Evolutionary conservation across 2,797 vertebrate species (phyloP).

Genomic region (Diplodus puntazzo): DNA sequence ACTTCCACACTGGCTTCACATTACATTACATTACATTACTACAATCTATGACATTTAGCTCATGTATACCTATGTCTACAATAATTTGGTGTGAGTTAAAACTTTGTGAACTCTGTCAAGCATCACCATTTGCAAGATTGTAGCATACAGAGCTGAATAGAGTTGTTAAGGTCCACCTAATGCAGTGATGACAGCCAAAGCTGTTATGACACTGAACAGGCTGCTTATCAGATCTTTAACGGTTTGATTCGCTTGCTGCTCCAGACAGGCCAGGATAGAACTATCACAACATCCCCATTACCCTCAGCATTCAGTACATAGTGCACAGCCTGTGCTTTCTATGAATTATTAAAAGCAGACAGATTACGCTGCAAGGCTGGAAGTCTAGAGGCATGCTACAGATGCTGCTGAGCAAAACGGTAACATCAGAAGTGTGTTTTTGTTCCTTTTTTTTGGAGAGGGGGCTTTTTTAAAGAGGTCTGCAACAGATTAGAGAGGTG

Average conservation of each 20-base stretch:
- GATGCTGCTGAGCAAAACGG: constrained; percentile 78
- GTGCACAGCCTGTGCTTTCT: constrained; percentile 75
- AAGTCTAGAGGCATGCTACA: constrained; percentile 77
- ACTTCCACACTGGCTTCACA: too few species aligned
- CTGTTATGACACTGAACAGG: constrained; percentile 71
- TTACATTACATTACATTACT: too few species aligned
- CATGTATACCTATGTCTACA: constrained; percentile 1
- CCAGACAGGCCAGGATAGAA: constrained; percentile 82
- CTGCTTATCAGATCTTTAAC: constrained; percentile 76
- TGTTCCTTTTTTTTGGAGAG: constrained; percentile 49
- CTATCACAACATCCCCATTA: constrained; percentile 83
- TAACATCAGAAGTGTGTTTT: constrained; percentile 72
- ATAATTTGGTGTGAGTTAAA: constrained; percentile 31
- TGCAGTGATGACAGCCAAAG: constrained; percentile 74
- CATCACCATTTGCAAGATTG: constrained; percentile 44
- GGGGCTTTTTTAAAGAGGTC: constrained; percentile 13
- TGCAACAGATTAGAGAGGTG: constrained; percentile 50
- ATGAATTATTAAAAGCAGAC: constrained; percentile 85
- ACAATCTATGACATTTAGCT: background rate
- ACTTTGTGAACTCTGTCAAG: constrained; percentile 34
- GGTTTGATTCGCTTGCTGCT: constrained; percentile 72
- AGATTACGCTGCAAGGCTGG: constrained; percentile 81
- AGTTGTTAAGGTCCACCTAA: constrained; percentile 68
- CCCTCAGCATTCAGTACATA: constrained; percentile 75
- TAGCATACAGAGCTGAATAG: constrained; percentile 45